Evolutionary conservation across 2,113 vertebrate species (phyloP).

Genomic region (Struthio camelus): DNA sequence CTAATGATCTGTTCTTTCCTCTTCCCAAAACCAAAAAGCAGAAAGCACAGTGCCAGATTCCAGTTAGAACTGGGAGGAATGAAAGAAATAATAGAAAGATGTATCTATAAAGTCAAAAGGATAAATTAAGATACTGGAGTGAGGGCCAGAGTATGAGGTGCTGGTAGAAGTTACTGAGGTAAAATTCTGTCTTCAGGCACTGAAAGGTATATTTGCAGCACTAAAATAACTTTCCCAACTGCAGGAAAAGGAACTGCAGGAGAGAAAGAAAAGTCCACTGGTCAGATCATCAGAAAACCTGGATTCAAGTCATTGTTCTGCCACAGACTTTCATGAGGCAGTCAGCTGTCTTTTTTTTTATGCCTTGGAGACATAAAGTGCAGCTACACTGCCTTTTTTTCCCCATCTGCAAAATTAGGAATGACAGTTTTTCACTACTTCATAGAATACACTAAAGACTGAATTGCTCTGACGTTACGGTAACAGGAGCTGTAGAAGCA

Average conservation of each 20-base stretch:
- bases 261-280: neutral
- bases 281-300: neutral
- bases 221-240: conserved; percentile 14
- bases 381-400: neutral
- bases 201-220: neutral
- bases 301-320: neutral
- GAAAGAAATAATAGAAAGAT: neutral
- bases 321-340: neutral
- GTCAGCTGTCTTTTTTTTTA: neutral
- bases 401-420: neutral
- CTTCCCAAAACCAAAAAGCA: conserved; percentile 10
- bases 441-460: neutral
- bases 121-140: neutral
- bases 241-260: neutral
- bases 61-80: neutral
- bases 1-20: conserved; percentile 46
- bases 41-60: neutral
- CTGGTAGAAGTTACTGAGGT: neutral
- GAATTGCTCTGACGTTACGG: neutral
- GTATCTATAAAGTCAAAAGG: neutral
- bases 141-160: neutral
- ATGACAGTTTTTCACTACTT: neutral
- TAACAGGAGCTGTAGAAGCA: neutral
- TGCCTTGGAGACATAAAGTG: neutral
- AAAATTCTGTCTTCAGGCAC: neutral